A percentile compares a stretch with the other conserved stretches of the same genome.
These are phyloP conservation scores for Colaptes auratus DNA, from an alignment of 2,113 vertebrate species.

Conservation along the genomic window DNA sequence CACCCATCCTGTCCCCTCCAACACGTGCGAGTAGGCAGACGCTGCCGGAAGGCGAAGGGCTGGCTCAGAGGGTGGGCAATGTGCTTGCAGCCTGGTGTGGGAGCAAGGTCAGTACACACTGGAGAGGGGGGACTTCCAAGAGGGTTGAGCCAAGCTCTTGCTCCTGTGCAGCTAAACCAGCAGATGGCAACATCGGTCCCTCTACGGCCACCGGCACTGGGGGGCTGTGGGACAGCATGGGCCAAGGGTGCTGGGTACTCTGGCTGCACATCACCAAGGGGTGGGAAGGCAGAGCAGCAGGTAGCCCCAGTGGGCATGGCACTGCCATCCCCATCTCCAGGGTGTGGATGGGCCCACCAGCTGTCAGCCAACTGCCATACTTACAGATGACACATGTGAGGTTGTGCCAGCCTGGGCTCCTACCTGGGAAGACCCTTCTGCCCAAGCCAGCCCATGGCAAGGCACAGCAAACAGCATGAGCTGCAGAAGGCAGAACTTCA, in stretches of 20 bases:
- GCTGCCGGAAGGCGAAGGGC: background rate
- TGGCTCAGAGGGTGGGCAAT: background rate
- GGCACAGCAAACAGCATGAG: fast-evolving
- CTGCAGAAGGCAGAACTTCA: background rate
- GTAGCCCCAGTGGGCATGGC: fast-evolving
- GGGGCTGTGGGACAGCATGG: background rate
- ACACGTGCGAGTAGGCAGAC: background rate
- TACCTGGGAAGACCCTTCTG: background rate
- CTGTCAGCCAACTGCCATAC: background rate
- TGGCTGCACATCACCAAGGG: fast-evolving
- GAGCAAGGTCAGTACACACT: background rate
- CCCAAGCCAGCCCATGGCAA: fast-evolving
- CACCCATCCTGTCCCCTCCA: background rate
- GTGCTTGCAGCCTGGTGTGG: fast-evolving
- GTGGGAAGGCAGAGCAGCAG: background rate
- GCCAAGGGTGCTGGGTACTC: background rate
- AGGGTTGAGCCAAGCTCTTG: background rate
- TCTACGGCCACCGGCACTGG: background rate
- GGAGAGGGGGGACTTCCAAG: background rate
- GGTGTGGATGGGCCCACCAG: background rate
- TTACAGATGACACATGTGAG: fast-evolving
- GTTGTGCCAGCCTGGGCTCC: background rate
- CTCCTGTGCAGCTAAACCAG: slow-evolving; percentile 51
- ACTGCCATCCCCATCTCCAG: background rate
- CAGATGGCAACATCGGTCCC: slow-evolving; percentile 74